A percentile compares a stretch with the other conserved stretches of the same genome.
phyloP scores from a whole-genome alignment of 1,140 invertebrate species.

The Helicoverpa armigera region DNA sequence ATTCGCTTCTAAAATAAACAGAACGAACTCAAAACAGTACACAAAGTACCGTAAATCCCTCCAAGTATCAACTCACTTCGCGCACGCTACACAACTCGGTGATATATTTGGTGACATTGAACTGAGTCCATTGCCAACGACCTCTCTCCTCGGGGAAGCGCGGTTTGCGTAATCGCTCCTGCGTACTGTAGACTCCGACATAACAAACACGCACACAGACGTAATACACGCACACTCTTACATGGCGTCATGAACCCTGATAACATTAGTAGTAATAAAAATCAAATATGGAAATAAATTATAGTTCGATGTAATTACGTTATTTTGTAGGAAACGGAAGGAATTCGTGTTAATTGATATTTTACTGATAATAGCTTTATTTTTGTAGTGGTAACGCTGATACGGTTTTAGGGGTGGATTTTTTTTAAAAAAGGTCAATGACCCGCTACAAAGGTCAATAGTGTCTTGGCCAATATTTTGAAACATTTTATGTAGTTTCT shows the following conservation, averaged over 20 bases:
- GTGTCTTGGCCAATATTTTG: too few species aligned
- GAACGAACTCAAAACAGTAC: background rate
- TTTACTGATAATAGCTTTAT: background rate
- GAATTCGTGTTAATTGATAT: background rate
- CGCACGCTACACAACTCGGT: slow-evolving; percentile 66
- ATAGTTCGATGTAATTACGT: background rate
- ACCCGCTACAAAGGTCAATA: too few species aligned
- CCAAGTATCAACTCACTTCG: slow-evolving; percentile 69
- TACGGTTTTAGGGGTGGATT: background rate
- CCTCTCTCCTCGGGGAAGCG: slow-evolving; percentile 83
- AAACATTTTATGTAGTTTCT: too few species aligned
- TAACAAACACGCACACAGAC: slow-evolving; percentile 54
- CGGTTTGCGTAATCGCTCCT: slow-evolving; percentile 84
- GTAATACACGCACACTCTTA: slow-evolving; percentile 48
- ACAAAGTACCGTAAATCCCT: slow-evolving; percentile 22
- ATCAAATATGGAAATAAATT: slow-evolving; percentile 24
- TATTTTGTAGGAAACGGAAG: background rate
- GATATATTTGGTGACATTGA: slow-evolving; percentile 87
- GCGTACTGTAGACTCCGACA: slow-evolving; percentile 72
- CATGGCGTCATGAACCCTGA: slow-evolving; percentile 43
- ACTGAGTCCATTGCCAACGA: slow-evolving; percentile 86
- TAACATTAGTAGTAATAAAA: slow-evolving; percentile 49
- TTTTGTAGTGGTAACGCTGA: background rate
- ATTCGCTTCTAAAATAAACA: background rate
- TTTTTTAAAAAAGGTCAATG: too few species aligned